Base-by-base conservation (phyloP, 1,140 invertebrate species). In the Conus ventricosus region DNA sequence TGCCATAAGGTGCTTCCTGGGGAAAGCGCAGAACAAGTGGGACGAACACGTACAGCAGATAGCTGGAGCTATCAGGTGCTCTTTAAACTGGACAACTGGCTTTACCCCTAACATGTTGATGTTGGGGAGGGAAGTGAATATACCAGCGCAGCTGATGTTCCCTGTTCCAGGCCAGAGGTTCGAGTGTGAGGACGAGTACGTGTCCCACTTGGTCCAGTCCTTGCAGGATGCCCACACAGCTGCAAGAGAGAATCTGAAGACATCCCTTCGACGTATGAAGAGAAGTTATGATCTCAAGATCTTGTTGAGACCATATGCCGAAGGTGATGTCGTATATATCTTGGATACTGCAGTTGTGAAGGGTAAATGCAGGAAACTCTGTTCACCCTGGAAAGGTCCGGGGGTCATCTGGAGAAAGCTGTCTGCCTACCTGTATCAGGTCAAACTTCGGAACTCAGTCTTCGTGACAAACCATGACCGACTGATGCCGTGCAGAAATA, bases 71-170 rank as follows among this genome's bases (percentile, higher is more conserved):
- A 20, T 89, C 15, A 75, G 86, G n/a, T 60, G 51, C 5, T 87
- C 81, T 15, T 82, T 87, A 8, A 78, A 90, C 51, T 15, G 78
- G 23, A 7, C 25, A 4, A 91, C 90, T 0, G 88, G 88, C 8
- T 89, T 87, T 39, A 89, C 90, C 13, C 81, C 90, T 0, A 91
- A 91, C 63, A 60, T 60, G 25, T 23, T 91, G 11, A 91, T 90
- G 90, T 53, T 90, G n/a, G 91, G 91, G 53, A 87, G 15, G 15
- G 89, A 90, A 82, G 90, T 90, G 27, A 53, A 13, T 0, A 25
- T 53, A n/a, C 88, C 83, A 76, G n/a, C 76, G 6, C 80, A 89
- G n/a, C 67, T 89, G 4, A 55, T 89, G 53, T 20, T 85, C 10
- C 63, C 51, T 15, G 27, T 54, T 13, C 23, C 5, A 7, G 23